phyloP scores from a whole-genome alignment of 35 echinoderm and acorn worm genomes.

The Lytechinus pictus region DNA sequence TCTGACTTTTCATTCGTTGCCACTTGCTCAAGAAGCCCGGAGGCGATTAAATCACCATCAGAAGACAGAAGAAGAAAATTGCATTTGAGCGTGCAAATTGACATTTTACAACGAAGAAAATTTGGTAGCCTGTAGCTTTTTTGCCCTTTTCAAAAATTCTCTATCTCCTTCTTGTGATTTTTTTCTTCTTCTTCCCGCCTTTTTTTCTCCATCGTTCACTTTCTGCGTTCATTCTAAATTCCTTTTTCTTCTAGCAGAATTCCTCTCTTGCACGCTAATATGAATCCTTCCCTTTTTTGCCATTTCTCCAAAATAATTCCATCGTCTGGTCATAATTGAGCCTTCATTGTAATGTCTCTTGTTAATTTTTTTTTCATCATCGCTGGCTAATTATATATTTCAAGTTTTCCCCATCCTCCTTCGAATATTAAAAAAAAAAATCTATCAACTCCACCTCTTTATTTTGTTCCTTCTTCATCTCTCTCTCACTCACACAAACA shows the following conservation, averaged over 20 bases:
- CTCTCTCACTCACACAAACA: neutral
- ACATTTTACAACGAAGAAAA: neutral
- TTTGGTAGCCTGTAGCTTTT: slow-evolving; percentile 16
- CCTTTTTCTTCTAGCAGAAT: neutral
- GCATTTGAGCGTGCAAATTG: slow-evolving; percentile 10
- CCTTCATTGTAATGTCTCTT: neutral
- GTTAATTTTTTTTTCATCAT: neutral
- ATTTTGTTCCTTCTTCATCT: neutral
- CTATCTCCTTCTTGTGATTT: neutral
- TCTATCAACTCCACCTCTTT: too few relatives aligned
- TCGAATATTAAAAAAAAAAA: neutral
- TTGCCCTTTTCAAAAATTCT: neutral
- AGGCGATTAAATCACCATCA: slow-evolving; percentile 18
- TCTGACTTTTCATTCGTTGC: neutral
- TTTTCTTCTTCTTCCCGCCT: neutral
- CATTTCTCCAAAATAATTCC: neutral
- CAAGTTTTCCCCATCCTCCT: neutral
- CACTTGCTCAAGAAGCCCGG: neutral
- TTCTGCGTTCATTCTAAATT: neutral
- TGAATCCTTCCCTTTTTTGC: neutral
- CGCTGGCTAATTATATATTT: neutral
- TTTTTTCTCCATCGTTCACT: neutral
- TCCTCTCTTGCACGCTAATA: neutral
- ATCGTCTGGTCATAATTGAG: neutral
- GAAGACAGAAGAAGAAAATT: neutral